Evolutionary conservation across 2,888 invertebrate genomes (phyloP).

Genomic region (Archaeoteleia sp.): DNA sequence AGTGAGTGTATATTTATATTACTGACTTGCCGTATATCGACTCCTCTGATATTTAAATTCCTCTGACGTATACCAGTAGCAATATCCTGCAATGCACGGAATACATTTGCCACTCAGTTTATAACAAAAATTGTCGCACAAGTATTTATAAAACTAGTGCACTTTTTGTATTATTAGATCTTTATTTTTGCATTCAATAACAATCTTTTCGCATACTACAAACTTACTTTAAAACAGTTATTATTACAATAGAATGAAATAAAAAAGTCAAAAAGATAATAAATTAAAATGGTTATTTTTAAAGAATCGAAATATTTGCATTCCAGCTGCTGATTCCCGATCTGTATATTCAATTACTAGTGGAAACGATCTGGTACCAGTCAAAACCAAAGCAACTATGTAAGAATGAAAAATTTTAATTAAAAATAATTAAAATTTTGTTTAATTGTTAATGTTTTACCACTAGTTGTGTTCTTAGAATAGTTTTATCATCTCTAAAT

Average conservation of each 20-base stretch:
- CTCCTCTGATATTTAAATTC: slow-evolving; percentile 30
- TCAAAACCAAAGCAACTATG: slow-evolving; percentile 68
- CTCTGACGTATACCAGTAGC: slow-evolving; percentile 13
- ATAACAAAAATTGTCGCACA: no score
- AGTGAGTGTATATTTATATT: slow-evolving; percentile 60
- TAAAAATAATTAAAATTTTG: no score
- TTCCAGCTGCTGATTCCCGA: slow-evolving; percentile 58
- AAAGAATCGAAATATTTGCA: background rate
- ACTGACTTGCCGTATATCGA: slow-evolving; percentile 20
- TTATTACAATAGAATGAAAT: no score
- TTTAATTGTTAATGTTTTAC: no score
- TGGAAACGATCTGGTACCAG: slow-evolving; percentile 64
- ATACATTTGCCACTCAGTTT: slow-evolving; percentile 25
- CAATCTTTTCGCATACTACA: no score
- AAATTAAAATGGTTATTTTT: background rate
- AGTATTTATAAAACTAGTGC: no score
- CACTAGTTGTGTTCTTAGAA: no score
- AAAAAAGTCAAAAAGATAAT: no score
- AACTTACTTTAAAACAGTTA: no score
- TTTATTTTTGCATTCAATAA: no score
- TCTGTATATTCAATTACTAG: slow-evolving; percentile 68
- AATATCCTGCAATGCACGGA: slow-evolving; percentile 9
- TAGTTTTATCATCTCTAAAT: no score
- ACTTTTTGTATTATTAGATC: no score
- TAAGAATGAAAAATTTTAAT: slow-evolving; percentile 57